A percentile compares a stretch with the other conserved stretches of the same genome.
phyloP scores from a whole-genome alignment of 1,140 invertebrate species.

The Hylaeus anthracinus region DNA sequence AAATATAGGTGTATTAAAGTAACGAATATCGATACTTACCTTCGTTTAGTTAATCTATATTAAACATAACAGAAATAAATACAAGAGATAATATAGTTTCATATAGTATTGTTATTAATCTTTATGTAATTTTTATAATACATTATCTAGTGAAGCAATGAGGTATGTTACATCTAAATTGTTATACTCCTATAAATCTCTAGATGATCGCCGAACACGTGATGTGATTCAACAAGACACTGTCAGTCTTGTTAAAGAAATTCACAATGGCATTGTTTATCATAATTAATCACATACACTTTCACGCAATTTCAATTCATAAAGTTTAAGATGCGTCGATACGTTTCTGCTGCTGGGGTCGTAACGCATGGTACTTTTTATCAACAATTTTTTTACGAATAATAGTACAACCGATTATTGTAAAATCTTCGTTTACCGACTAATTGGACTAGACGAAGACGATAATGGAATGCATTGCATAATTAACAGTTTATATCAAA shows the following conservation, averaged over 20 bases:
- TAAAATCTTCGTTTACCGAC: conserved; percentile 37
- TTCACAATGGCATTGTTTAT: conserved; percentile 8
- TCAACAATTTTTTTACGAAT: conserved; percentile 30
- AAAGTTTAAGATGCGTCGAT: conserved; percentile 1
- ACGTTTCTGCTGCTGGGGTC: neutral
- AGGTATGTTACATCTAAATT: conserved; percentile 47
- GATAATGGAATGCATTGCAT: conserved; percentile 40
- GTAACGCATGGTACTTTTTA: conserved; percentile 10
- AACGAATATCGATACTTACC: too few species aligned
- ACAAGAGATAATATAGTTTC: neutral
- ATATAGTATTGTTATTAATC: conserved; percentile 7
- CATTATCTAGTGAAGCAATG: conserved; percentile 37
- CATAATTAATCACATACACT: conserved; percentile 1
- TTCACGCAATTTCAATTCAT: conserved; percentile 13
- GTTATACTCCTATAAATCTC: conserved; percentile 16
- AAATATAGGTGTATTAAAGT: neutral
- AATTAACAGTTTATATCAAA: conserved; percentile 24
- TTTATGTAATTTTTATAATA: conserved; percentile 42
- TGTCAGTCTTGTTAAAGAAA: conserved; percentile 53
- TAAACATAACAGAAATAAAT: neutral
- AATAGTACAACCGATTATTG: conserved; percentile 27
- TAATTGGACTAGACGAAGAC: conserved; percentile 50
- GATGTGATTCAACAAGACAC: conserved; percentile 40
- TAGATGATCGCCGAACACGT: conserved; percentile 17
- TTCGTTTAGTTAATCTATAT: neutral